phyloP scores from a whole-genome alignment of 2,888 invertebrate species.

The Heliconius cydno region DNA sequence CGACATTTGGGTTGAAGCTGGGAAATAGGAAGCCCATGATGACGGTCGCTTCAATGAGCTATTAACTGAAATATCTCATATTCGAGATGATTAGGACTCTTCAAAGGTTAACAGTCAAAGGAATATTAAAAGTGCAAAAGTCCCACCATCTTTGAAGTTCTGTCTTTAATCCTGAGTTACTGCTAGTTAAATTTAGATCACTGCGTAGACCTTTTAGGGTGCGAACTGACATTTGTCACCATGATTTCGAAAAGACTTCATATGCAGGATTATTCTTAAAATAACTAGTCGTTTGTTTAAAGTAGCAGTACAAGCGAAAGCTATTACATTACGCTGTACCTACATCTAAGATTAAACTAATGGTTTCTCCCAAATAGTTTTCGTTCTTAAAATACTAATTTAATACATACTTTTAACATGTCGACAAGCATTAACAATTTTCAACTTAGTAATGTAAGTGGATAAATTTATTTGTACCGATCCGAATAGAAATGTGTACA shows the following conservation, averaged over 20 bases:
- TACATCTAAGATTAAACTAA: slow-evolving; percentile 11
- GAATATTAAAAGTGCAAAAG: slow-evolving; percentile 60
- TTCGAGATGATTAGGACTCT: slow-evolving; percentile 57
- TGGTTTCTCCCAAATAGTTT: background rate
- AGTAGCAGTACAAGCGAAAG: background rate
- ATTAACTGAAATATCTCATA: slow-evolving; percentile 71
- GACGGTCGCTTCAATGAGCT: slow-evolving; percentile 65
- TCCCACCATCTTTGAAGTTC: slow-evolving; percentile 49
- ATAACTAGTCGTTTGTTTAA: slow-evolving; percentile 8
- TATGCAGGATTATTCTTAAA: slow-evolving; percentile 27
- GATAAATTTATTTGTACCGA: slow-evolving; percentile 45
- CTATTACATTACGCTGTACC: slow-evolving; percentile 4
- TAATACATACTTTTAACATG: slow-evolving; percentile 16
- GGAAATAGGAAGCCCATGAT: slow-evolving; percentile 70
- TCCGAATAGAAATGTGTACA: slow-evolving; percentile 71
- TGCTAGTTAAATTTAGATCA: slow-evolving; percentile 73
- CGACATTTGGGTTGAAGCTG: slow-evolving; percentile 65
- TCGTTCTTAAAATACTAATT: background rate
- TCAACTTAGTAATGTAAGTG: slow-evolving; percentile 48
- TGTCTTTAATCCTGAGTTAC: slow-evolving; percentile 39
- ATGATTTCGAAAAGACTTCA: slow-evolving; percentile 31
- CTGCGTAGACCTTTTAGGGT: slow-evolving; percentile 54
- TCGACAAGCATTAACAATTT: slow-evolving; percentile 8
- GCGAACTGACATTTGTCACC: slow-evolving; percentile 39
- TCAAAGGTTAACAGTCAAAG: slow-evolving; percentile 49